A percentile compares a stretch with the other conserved stretches of the same genome.
phyloP scores from a whole-genome alignment of 2,888 invertebrate genomes.

The Petrolisthes manimaculis region DNA sequence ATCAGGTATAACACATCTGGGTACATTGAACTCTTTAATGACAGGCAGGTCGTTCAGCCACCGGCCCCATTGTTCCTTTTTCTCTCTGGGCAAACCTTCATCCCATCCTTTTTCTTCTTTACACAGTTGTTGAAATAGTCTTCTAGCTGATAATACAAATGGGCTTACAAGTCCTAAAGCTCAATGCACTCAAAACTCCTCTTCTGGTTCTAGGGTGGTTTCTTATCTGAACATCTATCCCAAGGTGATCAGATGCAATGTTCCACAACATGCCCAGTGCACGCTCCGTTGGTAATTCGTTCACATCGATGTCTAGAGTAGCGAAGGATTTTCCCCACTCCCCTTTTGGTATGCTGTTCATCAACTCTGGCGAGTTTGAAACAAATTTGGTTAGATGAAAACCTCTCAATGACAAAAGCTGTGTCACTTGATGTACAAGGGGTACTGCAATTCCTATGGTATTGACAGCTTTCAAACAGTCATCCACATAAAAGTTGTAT shows the following conservation, averaged over 20 bases:
- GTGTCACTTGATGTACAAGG: constrained; percentile 4
- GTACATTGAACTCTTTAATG: constrained; percentile 22
- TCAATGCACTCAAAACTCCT: constrained; percentile 17
- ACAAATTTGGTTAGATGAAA: constrained; percentile 21
- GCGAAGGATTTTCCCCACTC: constrained; percentile 22
- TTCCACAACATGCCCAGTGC: constrained; percentile 32
- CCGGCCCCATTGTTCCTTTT: constrained; percentile 26
- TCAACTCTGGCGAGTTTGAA: constrained; percentile 8
- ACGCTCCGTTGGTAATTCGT: constrained; percentile 7
- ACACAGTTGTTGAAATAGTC: constrained; percentile 32
- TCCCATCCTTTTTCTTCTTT: constrained; percentile 21
- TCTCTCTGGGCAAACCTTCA: constrained; percentile 11
- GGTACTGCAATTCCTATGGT: constrained; percentile 21
- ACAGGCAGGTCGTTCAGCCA: constrained; percentile 30
- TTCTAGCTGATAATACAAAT: constrained; percentile 19
- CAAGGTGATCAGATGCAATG: constrained; percentile 5
- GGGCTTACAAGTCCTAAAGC: constrained; percentile 14
- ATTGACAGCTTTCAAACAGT: constrained; percentile 23
- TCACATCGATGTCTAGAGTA: background rate
- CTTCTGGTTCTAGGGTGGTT: constrained; percentile 4
- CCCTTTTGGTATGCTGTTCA: constrained; percentile 12
- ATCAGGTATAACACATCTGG: constrained; percentile 9
- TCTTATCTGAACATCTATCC: constrained; percentile 3
- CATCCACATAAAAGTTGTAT: constrained; percentile 26
- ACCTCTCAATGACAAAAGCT: constrained; percentile 21